Percentiles rank a stretch among this genome's conserved stretches.
Conservation (phyloP, 2,888 invertebrate genomes). For the Euzetes globulus region DNA sequence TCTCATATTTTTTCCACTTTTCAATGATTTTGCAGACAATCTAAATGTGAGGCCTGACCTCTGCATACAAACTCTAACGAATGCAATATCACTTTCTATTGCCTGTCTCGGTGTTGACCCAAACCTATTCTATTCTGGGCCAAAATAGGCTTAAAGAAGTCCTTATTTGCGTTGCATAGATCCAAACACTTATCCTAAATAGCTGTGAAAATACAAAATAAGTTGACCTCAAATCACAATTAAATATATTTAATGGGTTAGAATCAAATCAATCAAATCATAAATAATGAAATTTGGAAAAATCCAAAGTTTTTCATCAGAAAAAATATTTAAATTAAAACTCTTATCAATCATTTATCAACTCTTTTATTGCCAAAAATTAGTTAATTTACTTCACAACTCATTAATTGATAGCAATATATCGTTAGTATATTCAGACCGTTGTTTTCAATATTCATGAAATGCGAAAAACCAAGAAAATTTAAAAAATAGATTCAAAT, state of each 20-base stretch:
- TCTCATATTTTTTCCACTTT: background rate
- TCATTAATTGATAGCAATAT: too few relatives aligned
- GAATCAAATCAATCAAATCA: background rate
- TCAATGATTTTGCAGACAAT: background rate
- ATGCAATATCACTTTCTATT: too few relatives aligned
- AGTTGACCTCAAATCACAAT: constrained; percentile 19
- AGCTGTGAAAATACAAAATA: background rate
- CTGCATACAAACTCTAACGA: background rate
- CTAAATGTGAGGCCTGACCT: background rate
- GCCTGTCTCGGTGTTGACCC: too few relatives aligned
- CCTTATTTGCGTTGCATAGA: background rate
- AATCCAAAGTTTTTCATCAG: too few relatives aligned
- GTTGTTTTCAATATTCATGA: background rate
- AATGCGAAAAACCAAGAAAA: background rate
- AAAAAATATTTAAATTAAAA: background rate
- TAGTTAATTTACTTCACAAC: constrained; percentile 4
- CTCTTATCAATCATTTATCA: background rate
- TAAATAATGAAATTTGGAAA: background rate
- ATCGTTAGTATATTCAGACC: background rate
- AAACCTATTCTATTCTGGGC: background rate
- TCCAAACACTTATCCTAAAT: background rate
- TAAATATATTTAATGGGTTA: constrained; percentile 1
- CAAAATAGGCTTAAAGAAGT: background rate
- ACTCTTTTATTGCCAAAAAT: background rate
- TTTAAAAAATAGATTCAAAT: constrained; percentile 9